These are phyloP conservation scores for Heliconius nattereri DNA, from an alignment of 1,140 invertebrate species.

Conservation along the genomic window DNA sequence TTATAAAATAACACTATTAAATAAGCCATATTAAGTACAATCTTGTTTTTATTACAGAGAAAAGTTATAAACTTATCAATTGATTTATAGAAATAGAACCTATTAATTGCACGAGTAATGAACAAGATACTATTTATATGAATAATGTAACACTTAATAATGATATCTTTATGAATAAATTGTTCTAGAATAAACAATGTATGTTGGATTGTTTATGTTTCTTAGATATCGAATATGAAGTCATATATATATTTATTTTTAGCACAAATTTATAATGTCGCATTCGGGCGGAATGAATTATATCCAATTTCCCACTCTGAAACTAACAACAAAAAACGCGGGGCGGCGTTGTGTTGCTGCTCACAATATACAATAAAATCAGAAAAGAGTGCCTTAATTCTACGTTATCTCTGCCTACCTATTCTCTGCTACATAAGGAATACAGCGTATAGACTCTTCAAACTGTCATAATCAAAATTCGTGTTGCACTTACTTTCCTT, in stretches of 20 bases:
- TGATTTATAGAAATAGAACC: neutral
- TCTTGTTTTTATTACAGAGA: neutral
- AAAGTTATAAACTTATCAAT: neutral
- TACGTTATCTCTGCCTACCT: too few relatives aligned
- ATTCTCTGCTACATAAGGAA: too few relatives aligned
- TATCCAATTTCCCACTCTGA: too few relatives aligned
- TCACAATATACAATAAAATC: too few relatives aligned
- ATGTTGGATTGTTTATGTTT: slow-evolving; percentile 1
- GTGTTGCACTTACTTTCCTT: too few relatives aligned
- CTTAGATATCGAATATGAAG: neutral
- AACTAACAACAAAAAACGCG: too few relatives aligned
- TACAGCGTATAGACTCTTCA: too few relatives aligned
- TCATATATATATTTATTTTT: neutral
- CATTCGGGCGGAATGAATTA: too few relatives aligned
- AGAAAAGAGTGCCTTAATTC: too few relatives aligned
- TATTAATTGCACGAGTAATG: neutral
- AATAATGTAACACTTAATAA: slow-evolving; percentile 11
- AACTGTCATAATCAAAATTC: too few relatives aligned
- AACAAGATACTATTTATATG: neutral
- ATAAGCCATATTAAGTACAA: neutral
- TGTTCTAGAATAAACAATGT: neutral
- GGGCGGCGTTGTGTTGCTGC: too few relatives aligned
- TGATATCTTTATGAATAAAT: slow-evolving; percentile 12
- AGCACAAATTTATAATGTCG: neutral
- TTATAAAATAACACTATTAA: neutral